These are phyloP conservation scores for Ectemnius continuus DNA, from an alignment of 2,888 invertebrate genomes.

Conservation along the genomic window DNA sequence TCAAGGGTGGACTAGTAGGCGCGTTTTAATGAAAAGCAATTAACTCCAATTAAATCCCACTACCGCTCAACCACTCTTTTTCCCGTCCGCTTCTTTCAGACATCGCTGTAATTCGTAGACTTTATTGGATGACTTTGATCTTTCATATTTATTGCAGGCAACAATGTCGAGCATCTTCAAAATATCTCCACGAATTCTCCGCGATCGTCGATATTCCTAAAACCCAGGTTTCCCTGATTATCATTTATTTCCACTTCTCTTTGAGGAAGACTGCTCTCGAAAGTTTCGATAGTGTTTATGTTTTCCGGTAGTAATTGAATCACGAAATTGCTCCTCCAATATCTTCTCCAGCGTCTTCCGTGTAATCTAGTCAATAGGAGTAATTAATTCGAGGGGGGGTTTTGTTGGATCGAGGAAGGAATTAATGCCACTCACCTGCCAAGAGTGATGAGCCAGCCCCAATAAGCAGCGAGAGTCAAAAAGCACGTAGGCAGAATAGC, in stretches of 20 bases:
- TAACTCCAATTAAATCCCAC: slow-evolving; percentile 50
- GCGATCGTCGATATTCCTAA: not conserved
- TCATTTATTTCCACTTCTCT: slow-evolving; percentile 12
- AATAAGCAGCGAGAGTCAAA: slow-evolving; percentile 73
- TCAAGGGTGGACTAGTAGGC: slow-evolving; percentile 62
- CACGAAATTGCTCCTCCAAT: slow-evolving; percentile 74
- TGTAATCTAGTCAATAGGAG: slow-evolving; percentile 65
- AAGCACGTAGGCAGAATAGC: slow-evolving; percentile 75
- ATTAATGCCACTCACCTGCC: slow-evolving; percentile 66
- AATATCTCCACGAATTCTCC: not conserved
- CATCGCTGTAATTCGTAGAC: too few species aligned
- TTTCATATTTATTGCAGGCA: not conserved
- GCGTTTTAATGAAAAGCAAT: slow-evolving; percentile 65
- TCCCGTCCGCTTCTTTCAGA: not conserved
- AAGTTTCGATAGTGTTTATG: slow-evolving; percentile 2
- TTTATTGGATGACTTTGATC: too few species aligned
- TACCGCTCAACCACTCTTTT: not conserved
- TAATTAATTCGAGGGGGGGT: not conserved
- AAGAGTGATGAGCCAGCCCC: slow-evolving; percentile 75
- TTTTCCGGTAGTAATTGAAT: slow-evolving; percentile 68
- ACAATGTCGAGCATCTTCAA: not conserved
- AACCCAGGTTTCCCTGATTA: not conserved
- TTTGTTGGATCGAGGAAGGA: too few species aligned
- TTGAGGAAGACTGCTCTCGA: not conserved
- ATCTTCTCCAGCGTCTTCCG: slow-evolving; percentile 73